Evolutionary conservation across 2,888 invertebrate species (phyloP).

Genomic region (Machimus atricapillus): DNA sequence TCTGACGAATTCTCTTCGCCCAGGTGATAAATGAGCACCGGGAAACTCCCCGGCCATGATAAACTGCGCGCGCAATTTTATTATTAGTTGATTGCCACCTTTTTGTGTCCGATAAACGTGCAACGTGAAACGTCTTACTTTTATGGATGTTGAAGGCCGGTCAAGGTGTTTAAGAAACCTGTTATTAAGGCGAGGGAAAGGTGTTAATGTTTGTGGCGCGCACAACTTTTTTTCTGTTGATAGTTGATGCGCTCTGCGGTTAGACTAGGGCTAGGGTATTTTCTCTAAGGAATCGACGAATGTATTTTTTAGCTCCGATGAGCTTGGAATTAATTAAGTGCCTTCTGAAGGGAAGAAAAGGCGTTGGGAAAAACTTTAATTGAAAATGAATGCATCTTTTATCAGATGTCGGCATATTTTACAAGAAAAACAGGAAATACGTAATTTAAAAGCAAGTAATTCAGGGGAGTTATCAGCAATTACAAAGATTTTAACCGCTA

Average conservation of each 20-base stretch:
- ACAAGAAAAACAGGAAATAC: background rate
- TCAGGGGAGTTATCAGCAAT: background rate
- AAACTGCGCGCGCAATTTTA: constrained; percentile 35
- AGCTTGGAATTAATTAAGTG: background rate
- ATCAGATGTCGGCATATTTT: background rate
- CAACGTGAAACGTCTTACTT: background rate
- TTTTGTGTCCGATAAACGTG: background rate
- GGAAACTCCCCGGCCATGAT: constrained; percentile 5
- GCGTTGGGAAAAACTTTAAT: background rate
- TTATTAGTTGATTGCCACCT: constrained; percentile 35
- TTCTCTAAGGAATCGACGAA: background rate
- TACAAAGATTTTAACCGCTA: background rate
- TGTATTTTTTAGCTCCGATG: background rate
- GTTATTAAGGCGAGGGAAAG: constrained; percentile 23
- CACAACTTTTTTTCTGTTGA: background rate
- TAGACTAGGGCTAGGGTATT: background rate
- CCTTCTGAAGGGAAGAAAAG: background rate
- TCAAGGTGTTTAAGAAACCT: constrained; percentile 34
- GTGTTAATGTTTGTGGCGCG: constrained; percentile 16
- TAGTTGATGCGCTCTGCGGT: background rate
- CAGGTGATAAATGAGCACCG: constrained; percentile 19
- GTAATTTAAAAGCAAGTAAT: background rate
- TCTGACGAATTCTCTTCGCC: background rate
- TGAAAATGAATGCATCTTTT: background rate
- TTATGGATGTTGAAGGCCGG: constrained; percentile 23